phyloP scores from a whole-genome alignment of 2,113 vertebrate genomes.

The Camelus bactrianus region DNA sequence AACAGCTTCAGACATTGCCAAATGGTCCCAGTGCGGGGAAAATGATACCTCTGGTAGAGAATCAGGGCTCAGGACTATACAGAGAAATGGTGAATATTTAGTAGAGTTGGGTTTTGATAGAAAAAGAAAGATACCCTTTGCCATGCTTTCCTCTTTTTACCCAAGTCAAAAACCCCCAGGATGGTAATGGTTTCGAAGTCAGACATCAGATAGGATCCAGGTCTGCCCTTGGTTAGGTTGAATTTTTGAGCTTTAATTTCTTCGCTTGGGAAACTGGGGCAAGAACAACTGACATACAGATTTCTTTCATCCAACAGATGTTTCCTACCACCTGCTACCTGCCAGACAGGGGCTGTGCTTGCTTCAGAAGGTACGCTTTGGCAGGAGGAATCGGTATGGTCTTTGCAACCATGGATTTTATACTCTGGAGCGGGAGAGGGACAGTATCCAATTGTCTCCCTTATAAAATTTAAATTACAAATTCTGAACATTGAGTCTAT shows the following conservation, averaged over 20 bases:
- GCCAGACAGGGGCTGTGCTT: neutral
- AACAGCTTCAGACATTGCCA: neutral
- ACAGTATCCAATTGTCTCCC: neutral
- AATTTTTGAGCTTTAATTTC: neutral
- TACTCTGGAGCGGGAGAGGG: neutral
- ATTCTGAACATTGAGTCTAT: neutral
- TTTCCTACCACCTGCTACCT: neutral
- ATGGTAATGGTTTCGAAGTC: neutral
- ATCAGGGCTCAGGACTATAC: neutral
- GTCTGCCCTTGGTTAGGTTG: neutral
- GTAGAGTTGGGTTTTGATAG: neutral
- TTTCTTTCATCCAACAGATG: neutral
- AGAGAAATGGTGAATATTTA: neutral
- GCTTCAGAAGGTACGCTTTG: neutral
- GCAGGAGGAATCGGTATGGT: neutral
- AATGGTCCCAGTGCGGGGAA: neutral
- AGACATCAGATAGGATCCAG: neutral
- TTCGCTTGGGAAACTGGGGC: neutral
- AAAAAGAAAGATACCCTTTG: neutral
- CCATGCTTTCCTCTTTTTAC: neutral
- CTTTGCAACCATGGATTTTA: neutral
- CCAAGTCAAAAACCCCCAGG: neutral
- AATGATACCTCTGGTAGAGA: neutral
- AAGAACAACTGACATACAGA: neutral
- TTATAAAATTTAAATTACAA: neutral